Percentiles rank a stretch among this genome's conserved stretches.
Evolutionary conservation across 2,113 vertebrate species (phyloP).

Genomic region (Pimephales promelas): DNA sequence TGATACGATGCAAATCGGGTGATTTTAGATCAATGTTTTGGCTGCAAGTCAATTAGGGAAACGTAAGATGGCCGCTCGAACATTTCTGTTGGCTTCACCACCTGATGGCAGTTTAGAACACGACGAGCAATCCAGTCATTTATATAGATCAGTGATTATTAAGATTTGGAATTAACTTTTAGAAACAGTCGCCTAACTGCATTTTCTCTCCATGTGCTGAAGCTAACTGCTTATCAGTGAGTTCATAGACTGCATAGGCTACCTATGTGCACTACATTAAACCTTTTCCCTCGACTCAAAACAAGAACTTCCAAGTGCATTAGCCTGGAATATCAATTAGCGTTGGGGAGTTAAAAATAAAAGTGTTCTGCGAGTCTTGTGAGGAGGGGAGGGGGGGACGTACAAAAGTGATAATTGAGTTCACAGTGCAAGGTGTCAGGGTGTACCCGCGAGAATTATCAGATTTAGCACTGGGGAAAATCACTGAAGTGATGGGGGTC

Average conservation of each 20-base stretch:
- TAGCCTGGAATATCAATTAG: slow-evolving; percentile 54
- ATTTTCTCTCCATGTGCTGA: slow-evolving; percentile 12
- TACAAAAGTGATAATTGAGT: slow-evolving; percentile 76
- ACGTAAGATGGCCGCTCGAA: too few species aligned
- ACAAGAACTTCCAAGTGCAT: slow-evolving; percentile 35
- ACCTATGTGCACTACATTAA: not conserved
- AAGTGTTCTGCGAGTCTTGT: slow-evolving; percentile 27
- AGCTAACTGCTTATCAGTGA: slow-evolving; percentile 18
- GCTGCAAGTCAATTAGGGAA: too few species aligned
- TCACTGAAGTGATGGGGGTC: slow-evolving; percentile 36
- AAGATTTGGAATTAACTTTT: not conserved
- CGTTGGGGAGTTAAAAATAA: slow-evolving; percentile 57
- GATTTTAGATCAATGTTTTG: too few species aligned
- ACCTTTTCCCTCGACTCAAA: slow-evolving; percentile 11
- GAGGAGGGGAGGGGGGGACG: not conserved
- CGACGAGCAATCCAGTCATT: too few species aligned
- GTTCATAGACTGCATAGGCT: slow-evolving; percentile 8
- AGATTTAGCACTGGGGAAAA: slow-evolving; percentile 59
- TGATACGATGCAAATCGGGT: too few species aligned
- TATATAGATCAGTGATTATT: too few species aligned
- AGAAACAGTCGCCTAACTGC: not conserved
- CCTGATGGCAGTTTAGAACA: too few species aligned
- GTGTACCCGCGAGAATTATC: slow-evolving; percentile 76
- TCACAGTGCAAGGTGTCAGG: slow-evolving; percentile 73
- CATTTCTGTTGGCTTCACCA: too few species aligned